Evolutionary conservation across 2,113 vertebrate genomes (phyloP).

Genomic region (Trinectes maculatus): DNA sequence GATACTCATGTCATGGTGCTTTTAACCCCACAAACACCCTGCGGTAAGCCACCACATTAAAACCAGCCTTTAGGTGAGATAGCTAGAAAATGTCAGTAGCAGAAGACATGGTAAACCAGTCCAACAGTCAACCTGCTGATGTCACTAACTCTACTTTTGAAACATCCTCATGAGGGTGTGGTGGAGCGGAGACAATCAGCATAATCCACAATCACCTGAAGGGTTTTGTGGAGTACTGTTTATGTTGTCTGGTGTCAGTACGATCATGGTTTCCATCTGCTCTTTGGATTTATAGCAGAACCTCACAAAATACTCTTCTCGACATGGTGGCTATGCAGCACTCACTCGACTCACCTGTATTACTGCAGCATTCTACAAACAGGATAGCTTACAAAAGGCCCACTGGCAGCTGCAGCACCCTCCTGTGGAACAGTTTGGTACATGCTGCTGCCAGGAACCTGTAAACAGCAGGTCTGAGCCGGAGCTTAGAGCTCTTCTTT

Average conservation of each 20-base stretch:
- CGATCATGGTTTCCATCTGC: neutral
- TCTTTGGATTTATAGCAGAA: neutral
- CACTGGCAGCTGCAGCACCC: conserved; percentile 15
- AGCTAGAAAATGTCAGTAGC: neutral
- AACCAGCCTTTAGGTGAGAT: neutral
- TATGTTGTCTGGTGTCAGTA: conserved; percentile 2
- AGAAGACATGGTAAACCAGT: conserved; percentile 14
- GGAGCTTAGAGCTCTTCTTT: neutral
- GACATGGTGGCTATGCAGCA: neutral
- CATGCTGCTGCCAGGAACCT: conserved; percentile 10
- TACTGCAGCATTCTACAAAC: conserved; percentile 4
- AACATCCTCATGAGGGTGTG: neutral
- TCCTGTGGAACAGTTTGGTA: conserved; percentile 42
- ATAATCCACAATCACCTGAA: neutral
- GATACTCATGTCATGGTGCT: neutral
- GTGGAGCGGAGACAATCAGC: neutral
- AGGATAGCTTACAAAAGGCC: conserved; percentile 1
- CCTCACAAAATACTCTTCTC: neutral
- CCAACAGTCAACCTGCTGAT: neutral
- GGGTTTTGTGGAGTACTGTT: neutral
- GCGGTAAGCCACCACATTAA: too few relatives aligned
- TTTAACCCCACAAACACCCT: neutral
- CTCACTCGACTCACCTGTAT: conserved; percentile 44
- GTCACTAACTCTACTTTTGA: neutral
- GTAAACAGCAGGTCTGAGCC: conserved; percentile 24